Evolutionary conservation across 2,888 invertebrate species (phyloP).

Genomic region (Watsonalla cultraria): DNA sequence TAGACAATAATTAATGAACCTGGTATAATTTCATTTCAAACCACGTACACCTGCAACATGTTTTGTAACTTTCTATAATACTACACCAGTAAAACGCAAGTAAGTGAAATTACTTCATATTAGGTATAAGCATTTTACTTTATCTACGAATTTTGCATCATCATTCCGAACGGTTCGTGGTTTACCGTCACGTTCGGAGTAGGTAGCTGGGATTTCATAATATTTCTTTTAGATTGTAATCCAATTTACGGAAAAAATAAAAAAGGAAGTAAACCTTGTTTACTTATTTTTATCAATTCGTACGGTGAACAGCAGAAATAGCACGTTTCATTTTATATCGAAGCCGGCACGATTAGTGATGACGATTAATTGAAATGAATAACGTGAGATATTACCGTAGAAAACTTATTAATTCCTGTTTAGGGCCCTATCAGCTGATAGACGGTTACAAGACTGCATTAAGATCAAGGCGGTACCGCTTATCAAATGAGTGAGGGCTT

Average conservation of each 20-base stretch:
- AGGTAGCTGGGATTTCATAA: constrained; percentile 11
- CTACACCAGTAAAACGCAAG: background rate
- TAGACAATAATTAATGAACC: background rate
- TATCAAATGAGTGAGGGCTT: background rate
- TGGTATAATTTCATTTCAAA: constrained; percentile 14
- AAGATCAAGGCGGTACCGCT: background rate
- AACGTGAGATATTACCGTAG: background rate
- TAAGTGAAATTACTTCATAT: constrained; percentile 1
- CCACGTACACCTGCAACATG: constrained; percentile 2
- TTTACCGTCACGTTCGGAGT: constrained; percentile 19
- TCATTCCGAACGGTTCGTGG: constrained; percentile 11
- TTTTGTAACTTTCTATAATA: background rate
- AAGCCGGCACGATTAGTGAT: background rate
- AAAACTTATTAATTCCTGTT: background rate
- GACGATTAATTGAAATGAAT: background rate
- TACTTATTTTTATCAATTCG: background rate
- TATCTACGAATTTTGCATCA: constrained; percentile 22
- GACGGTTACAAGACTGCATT: background rate
- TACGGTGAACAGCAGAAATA: background rate
- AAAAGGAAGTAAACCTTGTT: background rate
- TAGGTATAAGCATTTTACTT: constrained; percentile 5
- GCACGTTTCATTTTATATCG: background rate
- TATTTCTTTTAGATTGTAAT: constrained; percentile 14
- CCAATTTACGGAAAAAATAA: background rate
- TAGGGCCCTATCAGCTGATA: background rate